Base-by-base conservation (phyloP, 2,888 invertebrate species). In the Alcis repandata region DNA sequence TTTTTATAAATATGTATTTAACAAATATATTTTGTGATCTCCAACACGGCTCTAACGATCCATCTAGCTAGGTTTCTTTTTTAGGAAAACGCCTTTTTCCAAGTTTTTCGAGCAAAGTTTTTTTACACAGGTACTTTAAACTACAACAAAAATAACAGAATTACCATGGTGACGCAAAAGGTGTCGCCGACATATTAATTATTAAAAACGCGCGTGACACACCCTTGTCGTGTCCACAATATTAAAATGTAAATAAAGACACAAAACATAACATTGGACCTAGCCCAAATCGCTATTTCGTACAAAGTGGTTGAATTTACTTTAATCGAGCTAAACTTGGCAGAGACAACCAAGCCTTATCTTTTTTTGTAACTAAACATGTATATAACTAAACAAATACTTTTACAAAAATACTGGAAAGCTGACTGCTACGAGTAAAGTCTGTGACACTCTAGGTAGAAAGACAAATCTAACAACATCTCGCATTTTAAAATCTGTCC, bases 201-300 rank as follows among this genome's bases (percentile, higher is more conserved):
- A 32, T 59, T 33, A 57, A 46, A 46, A 59, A 62, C 45, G 8
- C 27, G 56, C 59, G 52, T 45, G 74, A 69, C 79, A 77, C 80
- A 75, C 79, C 81, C 75, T 71, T 64, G 66, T 72, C 73, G 59
- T 76, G 69, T 76, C 75, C 65, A 66, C 9, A 8, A 40, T 67
- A 71, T 36, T 32, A 48, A 48, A 33, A 59, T 59, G 66, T 64
- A 66, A 67, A 70, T 66, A 69, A 45, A 53, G 13, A 22, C n/a
- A 48, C 17, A 53, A 27, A 43, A 51, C 22, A 20, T n/a, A 6
- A 51, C 36, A 53, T 60, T 52, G 38, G 38, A 54, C 27, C 41
- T 41, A 17, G 11, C 27, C 20, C 54, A 54, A 40, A n/a, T 22
- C 33, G 51, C 13, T 36, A 13, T 32, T 38, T 53, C 22, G 32